These are phyloP conservation scores for Dasysyrphus albostriatus DNA, from an alignment of 2,888 invertebrate species.

Conservation along the genomic window DNA sequence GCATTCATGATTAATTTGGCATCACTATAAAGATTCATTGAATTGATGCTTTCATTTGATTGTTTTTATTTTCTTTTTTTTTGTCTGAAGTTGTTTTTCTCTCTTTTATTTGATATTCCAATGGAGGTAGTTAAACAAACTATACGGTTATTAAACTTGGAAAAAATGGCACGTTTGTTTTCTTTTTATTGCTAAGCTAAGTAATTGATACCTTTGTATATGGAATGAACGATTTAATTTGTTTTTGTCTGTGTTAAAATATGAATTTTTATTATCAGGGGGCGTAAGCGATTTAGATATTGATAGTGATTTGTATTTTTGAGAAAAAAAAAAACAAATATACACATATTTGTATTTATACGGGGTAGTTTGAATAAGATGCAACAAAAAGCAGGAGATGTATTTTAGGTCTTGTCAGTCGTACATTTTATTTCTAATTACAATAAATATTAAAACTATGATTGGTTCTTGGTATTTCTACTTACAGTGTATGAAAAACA, in stretches of 20 bases:
- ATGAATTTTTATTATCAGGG: neutral
- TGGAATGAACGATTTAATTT: neutral
- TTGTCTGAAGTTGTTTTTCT: neutral
- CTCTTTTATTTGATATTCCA: slow-evolving; percentile 1
- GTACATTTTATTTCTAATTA: no score
- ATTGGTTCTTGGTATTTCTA: no score
- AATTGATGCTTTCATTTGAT: slow-evolving; percentile 38
- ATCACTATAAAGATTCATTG: slow-evolving; percentile 35
- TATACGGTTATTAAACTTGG: slow-evolving; percentile 18
- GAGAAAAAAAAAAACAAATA: no score
- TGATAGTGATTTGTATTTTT: neutral
- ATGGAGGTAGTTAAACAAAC: slow-evolving; percentile 11
- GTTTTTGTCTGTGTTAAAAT: neutral
- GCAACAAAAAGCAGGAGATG: no score
- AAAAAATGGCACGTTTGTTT: slow-evolving; percentile 21
- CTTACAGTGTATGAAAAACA: no score
- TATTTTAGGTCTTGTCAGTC: no score
- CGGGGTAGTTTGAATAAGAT: no score
- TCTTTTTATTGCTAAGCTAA: slow-evolving; percentile 10
- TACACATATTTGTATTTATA: neutral
- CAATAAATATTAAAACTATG: no score
- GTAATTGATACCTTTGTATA: neutral
- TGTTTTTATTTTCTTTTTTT: slow-evolving; percentile 34
- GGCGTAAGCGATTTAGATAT: neutral
- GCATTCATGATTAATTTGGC: slow-evolving; percentile 34